Evolutionary conservation across 2,797 vertebrate species (phyloP).

Genomic region (Peromyscus nudipes): DNA sequence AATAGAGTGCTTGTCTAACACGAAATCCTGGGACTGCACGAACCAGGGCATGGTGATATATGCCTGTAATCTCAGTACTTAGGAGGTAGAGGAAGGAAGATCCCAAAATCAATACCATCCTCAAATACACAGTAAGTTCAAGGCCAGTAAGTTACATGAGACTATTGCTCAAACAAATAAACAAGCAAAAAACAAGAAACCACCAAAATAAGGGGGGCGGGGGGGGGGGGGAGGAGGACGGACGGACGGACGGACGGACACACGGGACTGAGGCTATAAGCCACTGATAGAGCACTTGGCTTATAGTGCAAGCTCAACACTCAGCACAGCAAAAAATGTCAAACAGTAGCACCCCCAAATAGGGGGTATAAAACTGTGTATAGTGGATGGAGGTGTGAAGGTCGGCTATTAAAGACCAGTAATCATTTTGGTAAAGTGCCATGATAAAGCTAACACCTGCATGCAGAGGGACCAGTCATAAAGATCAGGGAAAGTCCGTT

Average conservation of each 20-base stretch:
- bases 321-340: background rate
- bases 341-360: background rate
- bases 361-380: too few species aligned
- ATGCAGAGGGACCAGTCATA: background rate
- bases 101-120: background rate
- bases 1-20: background rate
- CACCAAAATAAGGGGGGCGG: background rate
- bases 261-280: background rate
- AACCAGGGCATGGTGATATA: too few species aligned
- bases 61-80: background rate
- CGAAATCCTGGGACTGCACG: background rate
- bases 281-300: background rate
- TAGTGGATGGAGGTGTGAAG: background rate
- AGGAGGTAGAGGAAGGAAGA: background rate
- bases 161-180: background rate
- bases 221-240: too few species aligned
- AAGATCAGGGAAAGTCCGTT: background rate
- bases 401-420: background rate
- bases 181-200: background rate
- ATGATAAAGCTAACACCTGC: slow-evolving; percentile 46
- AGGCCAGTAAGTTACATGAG: background rate
- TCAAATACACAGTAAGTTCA: background rate
- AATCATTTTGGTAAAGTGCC: slow-evolving; percentile 37
- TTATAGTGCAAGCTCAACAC: background rate
- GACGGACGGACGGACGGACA: background rate